Evolutionary conservation across 2,888 invertebrate genomes (phyloP).

Genomic region (Metallyticus violacea): DNA sequence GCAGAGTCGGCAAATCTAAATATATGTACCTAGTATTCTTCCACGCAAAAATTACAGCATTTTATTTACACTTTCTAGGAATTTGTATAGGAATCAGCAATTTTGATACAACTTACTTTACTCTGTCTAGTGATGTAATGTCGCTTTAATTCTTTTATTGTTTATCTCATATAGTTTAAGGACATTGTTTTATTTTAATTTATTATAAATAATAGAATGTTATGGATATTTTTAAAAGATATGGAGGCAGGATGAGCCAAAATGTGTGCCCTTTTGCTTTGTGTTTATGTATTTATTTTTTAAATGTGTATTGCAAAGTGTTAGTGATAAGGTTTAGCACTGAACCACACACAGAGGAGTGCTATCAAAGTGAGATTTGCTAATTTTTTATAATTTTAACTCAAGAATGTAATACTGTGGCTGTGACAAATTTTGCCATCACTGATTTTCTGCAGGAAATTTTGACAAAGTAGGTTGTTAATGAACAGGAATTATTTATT

Average conservation of each 20-base stretch:
- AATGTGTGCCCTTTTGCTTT: too few relatives aligned
- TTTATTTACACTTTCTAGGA: background rate
- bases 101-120: background rate
- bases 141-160: background rate
- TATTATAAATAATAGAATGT: background rate
- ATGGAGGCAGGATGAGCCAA: background rate
- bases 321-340: too few relatives aligned
- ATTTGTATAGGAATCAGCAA: background rate
- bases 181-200: background rate
- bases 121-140: background rate
- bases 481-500: too few relatives aligned
- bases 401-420: too few relatives aligned
- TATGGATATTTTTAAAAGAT: background rate
- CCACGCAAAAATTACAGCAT: background rate
- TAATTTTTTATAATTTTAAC: too few relatives aligned
- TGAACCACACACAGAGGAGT: too few relatives aligned
- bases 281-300: too few relatives aligned
- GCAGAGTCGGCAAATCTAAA: too few relatives aligned
- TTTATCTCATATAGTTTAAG: background rate
- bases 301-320: background rate
- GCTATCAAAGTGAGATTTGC: too few relatives aligned
- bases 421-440: too few relatives aligned
- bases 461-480: too few relatives aligned
- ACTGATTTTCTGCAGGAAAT: too few relatives aligned
- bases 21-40: background rate